A percentile compares a stretch with the other conserved stretches of the same genome.
Conservation (phyloP, 2,113 vertebrate species). For the Serilophus lunatus region DNA sequence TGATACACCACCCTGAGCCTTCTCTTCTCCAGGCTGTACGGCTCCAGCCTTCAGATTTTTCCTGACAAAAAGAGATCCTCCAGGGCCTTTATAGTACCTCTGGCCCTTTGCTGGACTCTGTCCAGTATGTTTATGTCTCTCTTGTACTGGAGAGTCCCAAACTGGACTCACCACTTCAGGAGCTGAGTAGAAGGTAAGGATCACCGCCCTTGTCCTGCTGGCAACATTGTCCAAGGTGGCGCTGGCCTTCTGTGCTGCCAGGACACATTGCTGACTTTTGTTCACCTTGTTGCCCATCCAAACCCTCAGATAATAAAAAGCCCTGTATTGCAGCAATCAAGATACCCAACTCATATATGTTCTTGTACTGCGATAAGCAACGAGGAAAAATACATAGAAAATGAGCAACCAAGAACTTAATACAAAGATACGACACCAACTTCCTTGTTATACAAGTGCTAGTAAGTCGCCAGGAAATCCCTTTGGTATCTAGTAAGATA, state of each 20-base stretch:
- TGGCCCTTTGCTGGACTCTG: not conserved
- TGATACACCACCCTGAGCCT: not conserved
- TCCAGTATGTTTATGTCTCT: not conserved
- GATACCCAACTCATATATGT: not conserved
- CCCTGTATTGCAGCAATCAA: not conserved
- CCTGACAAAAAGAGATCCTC: not conserved
- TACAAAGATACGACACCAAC: not conserved
- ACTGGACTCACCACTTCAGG: not conserved
- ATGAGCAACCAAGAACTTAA: not conserved
- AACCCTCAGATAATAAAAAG: not conserved
- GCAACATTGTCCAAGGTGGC: not conserved
- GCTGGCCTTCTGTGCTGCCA: not conserved
- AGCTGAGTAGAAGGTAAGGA: not conserved
- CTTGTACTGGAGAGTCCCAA: not conserved
- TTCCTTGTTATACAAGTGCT: not conserved
- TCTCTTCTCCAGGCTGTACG: not conserved
- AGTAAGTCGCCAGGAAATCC: not conserved
- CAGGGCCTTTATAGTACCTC: not conserved
- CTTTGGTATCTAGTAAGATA: not conserved
- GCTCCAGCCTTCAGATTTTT: not conserved
- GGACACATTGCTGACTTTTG: not conserved
- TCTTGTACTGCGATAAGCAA: not conserved
- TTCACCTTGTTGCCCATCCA: not conserved
- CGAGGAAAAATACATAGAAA: rapidly evolving
- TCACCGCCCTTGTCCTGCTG: not conserved